phyloP scores from a whole-genome alignment of 1,140 invertebrate genomes.

The Hermatobates lingyangjiaoensis region DNA sequence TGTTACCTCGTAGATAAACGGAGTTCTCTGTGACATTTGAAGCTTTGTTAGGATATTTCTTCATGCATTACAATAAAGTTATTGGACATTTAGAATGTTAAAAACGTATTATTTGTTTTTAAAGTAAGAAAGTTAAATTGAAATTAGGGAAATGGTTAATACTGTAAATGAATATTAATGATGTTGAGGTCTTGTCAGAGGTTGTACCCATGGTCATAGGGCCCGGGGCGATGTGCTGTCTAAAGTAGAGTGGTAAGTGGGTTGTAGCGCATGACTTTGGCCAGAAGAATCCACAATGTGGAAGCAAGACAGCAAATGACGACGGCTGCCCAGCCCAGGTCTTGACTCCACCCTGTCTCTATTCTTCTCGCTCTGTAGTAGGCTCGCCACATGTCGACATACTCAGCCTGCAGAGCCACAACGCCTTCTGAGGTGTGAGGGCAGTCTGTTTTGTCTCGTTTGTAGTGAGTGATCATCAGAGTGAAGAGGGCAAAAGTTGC shows the following conservation, averaged over 20 bases:
- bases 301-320: slow-evolving; percentile 54
- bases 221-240: too few relatives aligned
- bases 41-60: too few relatives aligned
- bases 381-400: not conserved
- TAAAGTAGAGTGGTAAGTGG: slow-evolving; percentile 8
- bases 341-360: slow-evolving; percentile 58
- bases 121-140: too few relatives aligned
- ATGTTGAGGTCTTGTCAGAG: too few relatives aligned
- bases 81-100: too few relatives aligned
- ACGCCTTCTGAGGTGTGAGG: slow-evolving; percentile 30
- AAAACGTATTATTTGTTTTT: too few relatives aligned
- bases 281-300: slow-evolving; percentile 65
- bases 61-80: too few relatives aligned
- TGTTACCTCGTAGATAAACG: too few relatives aligned
- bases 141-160: too few relatives aligned
- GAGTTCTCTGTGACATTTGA: too few relatives aligned
- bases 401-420: slow-evolving; percentile 1
- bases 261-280: slow-evolving; percentile 76
- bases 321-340: slow-evolving; percentile 64
- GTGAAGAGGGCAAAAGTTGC: slow-evolving; percentile 75
- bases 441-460: slow-evolving; percentile 43
- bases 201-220: too few relatives aligned
- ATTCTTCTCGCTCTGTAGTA: slow-evolving; percentile 46
- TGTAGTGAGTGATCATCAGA: slow-evolving; percentile 74
- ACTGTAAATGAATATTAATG: too few relatives aligned